Base-by-base conservation (phyloP, 2,113 vertebrate species). In the Tricholaema leucomelas region DNA sequence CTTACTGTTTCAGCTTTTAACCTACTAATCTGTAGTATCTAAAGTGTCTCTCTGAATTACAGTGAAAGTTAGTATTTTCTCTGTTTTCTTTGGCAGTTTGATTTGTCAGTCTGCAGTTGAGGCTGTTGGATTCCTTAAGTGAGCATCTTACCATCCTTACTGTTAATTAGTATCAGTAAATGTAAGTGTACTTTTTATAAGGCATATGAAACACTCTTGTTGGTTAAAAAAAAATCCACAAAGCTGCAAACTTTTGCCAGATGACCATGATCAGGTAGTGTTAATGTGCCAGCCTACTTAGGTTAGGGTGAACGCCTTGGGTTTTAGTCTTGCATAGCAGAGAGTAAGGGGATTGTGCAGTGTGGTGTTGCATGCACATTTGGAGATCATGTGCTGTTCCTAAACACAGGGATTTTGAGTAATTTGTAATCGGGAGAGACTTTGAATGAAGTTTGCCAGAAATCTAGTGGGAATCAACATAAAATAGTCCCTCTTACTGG, bases 1-100 rank as follows among this genome's bases (percentile, higher is more conserved):
- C 78, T 87, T 76, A 61, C 46, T 94, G 90, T 86, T 95, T 88
- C 69, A 81, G 77, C 90, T 94, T 80, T 94, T 89, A 90, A 76
- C 85, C 71, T 59, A 58, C 16, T 44, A 80, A 30, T 73, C 71
- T 84, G 67, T 35, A 42, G 36, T 82, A 59, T 28, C 84, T 87
- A 66, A 86, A 91, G 73, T 59, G 67, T 35, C 1, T 0, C 59
- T 81, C 25, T 74, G 67, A 88, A 70, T 76, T 85, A 81, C 42
- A 42, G 40, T 55, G 38, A 64, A 71, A 36, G 46, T 78, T 92
- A 54, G 19, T 69, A 16, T 72, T 44, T 76, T 59, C 36, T 74
- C 3, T 60, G 5, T 85, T 87, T 85, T 70, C 56, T 20, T 40
- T 93, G 80, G n/a, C 83, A 69, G 60, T 24, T 72, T 75, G 69